Evolutionary conservation across 2,888 invertebrate genomes (phyloP).

Genomic region (Chloroclysta siterata): DNA sequence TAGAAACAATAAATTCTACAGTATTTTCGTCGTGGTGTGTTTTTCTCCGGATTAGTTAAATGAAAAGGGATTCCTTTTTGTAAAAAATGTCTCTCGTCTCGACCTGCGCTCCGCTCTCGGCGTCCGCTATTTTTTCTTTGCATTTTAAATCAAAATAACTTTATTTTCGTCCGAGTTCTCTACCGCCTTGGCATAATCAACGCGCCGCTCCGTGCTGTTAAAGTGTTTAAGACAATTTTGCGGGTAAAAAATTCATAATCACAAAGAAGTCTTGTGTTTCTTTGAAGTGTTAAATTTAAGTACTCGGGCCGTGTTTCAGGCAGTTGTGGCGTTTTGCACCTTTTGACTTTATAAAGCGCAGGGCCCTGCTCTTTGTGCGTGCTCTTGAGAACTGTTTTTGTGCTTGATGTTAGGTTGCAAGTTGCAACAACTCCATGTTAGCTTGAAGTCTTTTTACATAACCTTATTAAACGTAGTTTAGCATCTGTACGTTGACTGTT

Average conservation of each 20-base stretch:
- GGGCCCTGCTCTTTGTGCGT: slow-evolving; percentile 21
- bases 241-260: slow-evolving; percentile 63
- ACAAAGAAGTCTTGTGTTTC: slow-evolving; percentile 60
- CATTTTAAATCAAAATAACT: slow-evolving; percentile 82
- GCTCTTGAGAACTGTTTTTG: slow-evolving; percentile 27
- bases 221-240: slow-evolving; percentile 79
- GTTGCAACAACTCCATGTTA: slow-evolving; percentile 11
- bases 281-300: slow-evolving; percentile 65
- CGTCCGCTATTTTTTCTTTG: slow-evolving; percentile 69
- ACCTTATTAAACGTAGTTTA: not conserved
- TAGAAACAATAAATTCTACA: slow-evolving; percentile 53
- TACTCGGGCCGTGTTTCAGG: slow-evolving; percentile 46
- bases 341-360: slow-evolving; percentile 39
- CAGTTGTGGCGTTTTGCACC: slow-evolving; percentile 30
- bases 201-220: slow-evolving; percentile 55
- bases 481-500: not conserved
- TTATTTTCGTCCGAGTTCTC: slow-evolving; percentile 75
- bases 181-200: slow-evolving; percentile 77
- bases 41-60: slow-evolving; percentile 69
- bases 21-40: slow-evolving; percentile 52
- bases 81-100: slow-evolving; percentile 59
- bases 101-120: slow-evolving; percentile 46
- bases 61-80: slow-evolving; percentile 63
- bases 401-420: slow-evolving; percentile 5
- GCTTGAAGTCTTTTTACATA: slow-evolving; percentile 1